Conservation (phyloP, 2,113 vertebrate species). For the Pseudorasbora parva region DNA sequence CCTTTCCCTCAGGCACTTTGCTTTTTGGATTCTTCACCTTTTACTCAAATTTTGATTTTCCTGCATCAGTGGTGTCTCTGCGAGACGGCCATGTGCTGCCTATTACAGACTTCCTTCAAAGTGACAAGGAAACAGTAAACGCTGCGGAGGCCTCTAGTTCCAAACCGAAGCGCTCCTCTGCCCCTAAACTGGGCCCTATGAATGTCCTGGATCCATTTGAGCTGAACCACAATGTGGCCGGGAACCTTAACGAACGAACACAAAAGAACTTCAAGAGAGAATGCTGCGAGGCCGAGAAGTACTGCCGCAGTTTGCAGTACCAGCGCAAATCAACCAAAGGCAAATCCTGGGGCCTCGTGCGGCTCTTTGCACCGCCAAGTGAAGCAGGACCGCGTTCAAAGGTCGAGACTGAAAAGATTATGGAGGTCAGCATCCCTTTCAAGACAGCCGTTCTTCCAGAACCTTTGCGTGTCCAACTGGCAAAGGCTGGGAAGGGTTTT, state of each 20-base stretch:
- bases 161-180: background rate
- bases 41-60: conserved; percentile 82
- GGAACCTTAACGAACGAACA: conserved; percentile 83
- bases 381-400: background rate
- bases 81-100: conserved; percentile 76
- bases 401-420: background rate
- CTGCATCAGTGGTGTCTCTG: conserved; percentile 78
- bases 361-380: conserved; percentile 77
- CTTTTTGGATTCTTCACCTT: conserved; percentile 86
- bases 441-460: conserved; percentile 62
- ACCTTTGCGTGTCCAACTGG: conserved; percentile 62
- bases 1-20: conserved; percentile 74
- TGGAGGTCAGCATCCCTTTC: conserved; percentile 76
- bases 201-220: conserved; percentile 93
- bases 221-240: conserved; percentile 88
- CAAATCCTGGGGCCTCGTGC: conserved; percentile 85
- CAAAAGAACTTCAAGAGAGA: conserved; percentile 76
- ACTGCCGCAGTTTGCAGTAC: conserved; percentile 88
- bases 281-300: conserved; percentile 81
- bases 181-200: conserved; percentile 78
- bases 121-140: background rate
- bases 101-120: conserved; percentile 67
- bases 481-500: conserved; percentile 63
- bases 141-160: conserved; percentile 17
- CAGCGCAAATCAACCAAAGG: conserved; percentile 80